Conservation (phyloP, 2,113 vertebrate genomes). For the Tapirus terrestris region DNA sequence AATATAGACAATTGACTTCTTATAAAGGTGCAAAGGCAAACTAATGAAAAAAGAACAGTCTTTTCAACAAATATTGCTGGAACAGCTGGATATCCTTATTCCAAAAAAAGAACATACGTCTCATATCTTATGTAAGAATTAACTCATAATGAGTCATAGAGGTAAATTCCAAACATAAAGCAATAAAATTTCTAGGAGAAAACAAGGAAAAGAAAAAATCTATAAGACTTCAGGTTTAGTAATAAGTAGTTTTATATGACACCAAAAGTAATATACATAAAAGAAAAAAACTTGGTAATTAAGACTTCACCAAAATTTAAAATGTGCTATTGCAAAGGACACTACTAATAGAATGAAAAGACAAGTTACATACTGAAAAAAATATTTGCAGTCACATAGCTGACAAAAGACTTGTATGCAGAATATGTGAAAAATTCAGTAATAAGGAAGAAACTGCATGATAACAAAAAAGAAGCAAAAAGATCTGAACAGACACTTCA, state of each 20-base stretch:
- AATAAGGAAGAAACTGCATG: not conserved
- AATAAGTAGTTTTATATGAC: not conserved
- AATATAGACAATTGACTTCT: not conserved
- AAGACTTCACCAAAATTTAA: not conserved
- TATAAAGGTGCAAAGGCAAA: not conserved
- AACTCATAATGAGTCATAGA: not conserved
- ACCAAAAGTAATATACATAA: not conserved
- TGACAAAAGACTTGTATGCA: not conserved
- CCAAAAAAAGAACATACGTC: not conserved
- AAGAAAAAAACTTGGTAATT: not conserved
- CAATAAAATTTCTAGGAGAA: not conserved
- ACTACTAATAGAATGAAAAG: not conserved
- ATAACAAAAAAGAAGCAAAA: not conserved
- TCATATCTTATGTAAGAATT: not conserved
- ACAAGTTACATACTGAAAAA: not conserved
- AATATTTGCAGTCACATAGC: not conserved
- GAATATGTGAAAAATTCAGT: not conserved
- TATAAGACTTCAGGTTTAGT: not conserved
- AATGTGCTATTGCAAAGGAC: not conserved
- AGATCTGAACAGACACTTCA: not conserved
- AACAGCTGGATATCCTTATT: not conserved
- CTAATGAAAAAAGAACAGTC: not conserved
- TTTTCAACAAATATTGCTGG: not conserved
- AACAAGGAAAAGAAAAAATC: not conserved
- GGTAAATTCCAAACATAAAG: not conserved